A percentile compares a stretch with the other conserved stretches of the same genome.
These are phyloP conservation scores for Cydia pomonella DNA, from an alignment of 1,140 invertebrate species.

Conservation along the genomic window DNA sequence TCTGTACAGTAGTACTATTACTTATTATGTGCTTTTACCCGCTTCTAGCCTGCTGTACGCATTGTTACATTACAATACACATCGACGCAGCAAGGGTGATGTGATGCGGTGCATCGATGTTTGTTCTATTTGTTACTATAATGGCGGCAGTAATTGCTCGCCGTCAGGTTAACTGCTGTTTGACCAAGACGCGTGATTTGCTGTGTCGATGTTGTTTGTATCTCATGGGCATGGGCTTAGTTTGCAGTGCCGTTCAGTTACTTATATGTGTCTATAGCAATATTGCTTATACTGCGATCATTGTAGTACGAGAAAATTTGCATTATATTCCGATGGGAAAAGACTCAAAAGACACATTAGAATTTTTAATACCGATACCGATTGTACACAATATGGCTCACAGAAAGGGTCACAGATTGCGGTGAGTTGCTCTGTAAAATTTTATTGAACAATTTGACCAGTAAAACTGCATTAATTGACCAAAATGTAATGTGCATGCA, in stretches of 20 bases:
- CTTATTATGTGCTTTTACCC: too few relatives aligned
- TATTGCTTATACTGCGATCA: slow-evolving; percentile 37
- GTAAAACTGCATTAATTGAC: too few relatives aligned
- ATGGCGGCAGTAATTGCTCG: slow-evolving; percentile 77
- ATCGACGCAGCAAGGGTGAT: background rate
- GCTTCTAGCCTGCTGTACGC: background rate
- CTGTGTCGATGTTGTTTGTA: background rate
- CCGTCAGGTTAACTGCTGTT: slow-evolving; percentile 54
- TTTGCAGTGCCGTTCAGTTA: background rate
- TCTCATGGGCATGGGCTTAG: background rate
- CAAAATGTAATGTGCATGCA: too few relatives aligned
- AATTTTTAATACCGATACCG: too few relatives aligned
- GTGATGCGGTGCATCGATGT: slow-evolving; percentile 52
- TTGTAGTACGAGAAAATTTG: too few relatives aligned
- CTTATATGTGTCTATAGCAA: background rate
- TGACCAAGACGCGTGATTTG: slow-evolving; percentile 5
- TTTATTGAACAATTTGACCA: too few relatives aligned
- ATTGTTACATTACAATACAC: background rate
- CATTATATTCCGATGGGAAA: too few relatives aligned
- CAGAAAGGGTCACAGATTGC: too few relatives aligned
- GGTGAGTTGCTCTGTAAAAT: too few relatives aligned
- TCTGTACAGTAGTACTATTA: too few relatives aligned
- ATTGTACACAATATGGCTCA: too few relatives aligned
- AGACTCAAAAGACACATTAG: too few relatives aligned
- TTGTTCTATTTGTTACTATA: slow-evolving; percentile 67